phyloP scores from a whole-genome alignment of 2,888 invertebrate species.

The Cyclophora albipunctata region DNA sequence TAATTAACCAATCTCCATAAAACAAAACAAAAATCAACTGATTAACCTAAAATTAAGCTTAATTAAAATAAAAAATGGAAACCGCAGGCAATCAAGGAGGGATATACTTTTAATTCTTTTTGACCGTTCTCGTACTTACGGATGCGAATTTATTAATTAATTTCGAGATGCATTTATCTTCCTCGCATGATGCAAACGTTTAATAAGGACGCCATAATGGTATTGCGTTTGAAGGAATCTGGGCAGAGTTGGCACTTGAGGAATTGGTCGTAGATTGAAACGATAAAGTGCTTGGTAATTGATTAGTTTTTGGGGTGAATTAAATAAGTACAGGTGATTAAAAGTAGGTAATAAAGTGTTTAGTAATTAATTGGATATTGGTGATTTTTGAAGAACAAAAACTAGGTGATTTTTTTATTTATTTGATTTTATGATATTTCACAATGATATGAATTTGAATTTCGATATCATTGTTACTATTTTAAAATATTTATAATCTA shows the following conservation, averaged over 20 bases:
- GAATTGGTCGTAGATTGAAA: too few relatives aligned
- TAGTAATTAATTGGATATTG: too few relatives aligned
- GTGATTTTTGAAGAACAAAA: too few relatives aligned
- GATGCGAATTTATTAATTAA: constrained; percentile 69
- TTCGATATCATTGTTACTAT: too few relatives aligned
- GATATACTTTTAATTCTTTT: constrained; percentile 30
- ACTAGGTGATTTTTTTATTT: too few relatives aligned
- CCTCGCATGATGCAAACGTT: constrained; percentile 55
- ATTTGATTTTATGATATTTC: too few relatives aligned
- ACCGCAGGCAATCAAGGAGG: constrained; percentile 36
- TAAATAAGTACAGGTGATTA: too few relatives aligned
- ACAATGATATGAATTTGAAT: too few relatives aligned
- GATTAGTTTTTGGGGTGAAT: too few relatives aligned
- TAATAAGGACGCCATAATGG: constrained; percentile 57
- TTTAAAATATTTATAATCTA: too few relatives aligned
- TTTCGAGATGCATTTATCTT: constrained; percentile 66
- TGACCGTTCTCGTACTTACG: constrained; percentile 37
- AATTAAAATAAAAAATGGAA: constrained; percentile 14
- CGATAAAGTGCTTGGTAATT: too few relatives aligned
- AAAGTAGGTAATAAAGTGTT: too few relatives aligned
- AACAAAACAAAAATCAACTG: not conserved
- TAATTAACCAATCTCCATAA: not conserved
- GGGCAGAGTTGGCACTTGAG: constrained; percentile 30
- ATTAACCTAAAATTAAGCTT: constrained; percentile 1
- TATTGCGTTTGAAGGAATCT: constrained; percentile 45